Conservation (phyloP, 1,140 invertebrate genomes). For the Steinernema feltiae region DNA sequence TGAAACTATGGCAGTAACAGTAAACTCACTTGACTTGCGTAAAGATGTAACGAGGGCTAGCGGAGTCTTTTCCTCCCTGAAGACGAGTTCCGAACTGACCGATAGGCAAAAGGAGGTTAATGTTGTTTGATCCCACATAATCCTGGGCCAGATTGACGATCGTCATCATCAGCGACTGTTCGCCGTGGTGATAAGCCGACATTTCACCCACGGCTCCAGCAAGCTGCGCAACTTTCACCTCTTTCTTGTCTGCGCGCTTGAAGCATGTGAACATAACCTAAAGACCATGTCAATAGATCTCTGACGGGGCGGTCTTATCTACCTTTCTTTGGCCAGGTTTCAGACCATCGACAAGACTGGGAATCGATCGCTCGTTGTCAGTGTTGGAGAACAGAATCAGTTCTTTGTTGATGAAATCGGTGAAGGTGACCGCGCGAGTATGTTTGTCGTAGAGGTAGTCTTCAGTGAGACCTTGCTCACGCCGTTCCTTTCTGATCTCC, state of each 20-base stretch:
- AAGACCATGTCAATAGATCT: not conserved
- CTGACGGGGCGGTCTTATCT: not conserved
- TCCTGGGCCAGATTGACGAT: constrained; percentile 98
- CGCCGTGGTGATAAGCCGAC: constrained; percentile 97
- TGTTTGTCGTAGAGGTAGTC: constrained; percentile 79
- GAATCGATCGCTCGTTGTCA: constrained; percentile 93
- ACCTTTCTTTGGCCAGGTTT: constrained; percentile 93
- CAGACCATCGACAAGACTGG: constrained; percentile 80
- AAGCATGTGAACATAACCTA: constrained; percentile 83
- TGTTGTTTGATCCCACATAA: constrained; percentile 95
- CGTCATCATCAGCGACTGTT: constrained; percentile 83
- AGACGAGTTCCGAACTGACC: constrained; percentile 80
- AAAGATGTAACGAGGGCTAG: constrained; percentile 96
- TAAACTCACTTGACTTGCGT: constrained; percentile 72
- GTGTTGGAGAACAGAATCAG: constrained; percentile 91
- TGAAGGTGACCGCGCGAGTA: constrained; percentile 76
- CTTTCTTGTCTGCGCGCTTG: constrained; percentile 88
- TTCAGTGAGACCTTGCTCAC: constrained; percentile 28
- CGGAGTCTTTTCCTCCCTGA: constrained; percentile 88
- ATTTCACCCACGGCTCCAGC: constrained; percentile 93
- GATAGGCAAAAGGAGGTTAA: constrained; percentile 86
- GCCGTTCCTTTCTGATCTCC: constrained; percentile 60
- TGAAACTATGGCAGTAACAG: not conserved
- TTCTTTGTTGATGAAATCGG: constrained; percentile 95
- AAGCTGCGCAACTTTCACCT: constrained; percentile 95